Evolutionary conservation across 2,888 invertebrate species (phyloP).

Genomic region (Leptinotarsa rubiginosa): DNA sequence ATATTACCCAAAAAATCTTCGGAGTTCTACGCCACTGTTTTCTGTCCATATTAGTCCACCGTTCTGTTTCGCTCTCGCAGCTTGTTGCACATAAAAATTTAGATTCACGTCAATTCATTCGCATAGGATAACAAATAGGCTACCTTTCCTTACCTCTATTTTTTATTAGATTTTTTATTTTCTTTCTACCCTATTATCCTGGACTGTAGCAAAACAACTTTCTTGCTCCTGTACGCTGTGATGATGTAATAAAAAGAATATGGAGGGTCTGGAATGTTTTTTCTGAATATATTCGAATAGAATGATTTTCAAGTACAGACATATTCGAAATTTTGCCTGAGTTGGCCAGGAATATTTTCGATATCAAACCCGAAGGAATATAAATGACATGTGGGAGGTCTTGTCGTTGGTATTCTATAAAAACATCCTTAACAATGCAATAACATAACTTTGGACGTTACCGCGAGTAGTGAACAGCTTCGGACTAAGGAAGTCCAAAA

Average conservation of each 20-base stretch:
- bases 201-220: slow-evolving; percentile 37
- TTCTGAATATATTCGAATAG: slow-evolving; percentile 41
- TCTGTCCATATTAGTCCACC: neutral
- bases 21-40: slow-evolving; percentile 20
- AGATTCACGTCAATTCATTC: slow-evolving; percentile 36
- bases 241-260: slow-evolving; percentile 36
- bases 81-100: slow-evolving; percentile 37
- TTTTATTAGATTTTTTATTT: slow-evolving; percentile 39
- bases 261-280: slow-evolving; percentile 37
- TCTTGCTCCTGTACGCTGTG: slow-evolving; percentile 29
- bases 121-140: slow-evolving; percentile 39
- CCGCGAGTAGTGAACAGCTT: too few species aligned
- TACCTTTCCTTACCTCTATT: slow-evolving; percentile 38
- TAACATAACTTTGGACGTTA: neutral
- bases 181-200: slow-evolving; percentile 34
- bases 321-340: slow-evolving; percentile 31
- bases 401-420: neutral
- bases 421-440: neutral
- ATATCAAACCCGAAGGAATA: neutral
- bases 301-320: slow-evolving; percentile 34
- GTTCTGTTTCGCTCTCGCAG: slow-evolving; percentile 9
- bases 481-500: too few species aligned
- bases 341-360: slow-evolving; percentile 2
- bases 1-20: neutral
- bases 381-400: neutral